Evolutionary conservation across 2,113 vertebrate species (phyloP), one percentile per base, ranked within the genome.

Genomic region (Peucedramus taeniatus): DNA sequence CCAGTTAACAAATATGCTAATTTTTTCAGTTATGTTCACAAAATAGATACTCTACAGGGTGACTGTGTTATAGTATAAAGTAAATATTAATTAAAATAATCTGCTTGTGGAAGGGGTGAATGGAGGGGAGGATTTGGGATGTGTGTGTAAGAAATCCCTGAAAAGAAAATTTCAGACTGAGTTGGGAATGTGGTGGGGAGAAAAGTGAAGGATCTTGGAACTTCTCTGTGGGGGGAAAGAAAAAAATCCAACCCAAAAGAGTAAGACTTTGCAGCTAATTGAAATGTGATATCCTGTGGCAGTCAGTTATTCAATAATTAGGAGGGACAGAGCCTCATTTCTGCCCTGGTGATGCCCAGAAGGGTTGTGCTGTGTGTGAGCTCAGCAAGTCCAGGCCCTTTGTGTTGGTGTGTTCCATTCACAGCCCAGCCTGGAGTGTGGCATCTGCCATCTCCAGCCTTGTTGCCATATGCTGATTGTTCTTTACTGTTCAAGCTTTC

Each of bases 121-220:
- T 16, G 37, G 6, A 83, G 10, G 19, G 13, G 31, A 40, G 31
- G 26, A 54, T 26, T 15, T 63, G 15, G 40, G 12, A 22, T 4
- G 1, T 59, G 10, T 24, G 18, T 28, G 17, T 11, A 37, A 39
- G 53, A 50, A 77, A 68, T n/a, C 7, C 7, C 7, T 0, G 0
- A n/a, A 40, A n/a, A 10, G 17, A 71, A 59, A 45, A 68, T 40
- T 76, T 68, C 19, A 22, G 7, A 37, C 23, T n/a, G 26, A 51
- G 15, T 8, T 28, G 17, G 39, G 23, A 57, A 57, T 70, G 27
- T 11, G 39, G 6, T 7, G 5, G 13, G 28, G 13, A 70, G 7
- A 51, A 44, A 42, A 72, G 14, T 45, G 33, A 80, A 77, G 28
- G 28, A 59, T 14, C 4, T 66, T 33, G 21, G 7, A 83, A 33